Percentiles rank a stretch among this genome's conserved stretches.
These are phyloP conservation scores for Watsonalla cultraria DNA, from an alignment of 2,888 invertebrate species.

Conservation along the genomic window DNA sequence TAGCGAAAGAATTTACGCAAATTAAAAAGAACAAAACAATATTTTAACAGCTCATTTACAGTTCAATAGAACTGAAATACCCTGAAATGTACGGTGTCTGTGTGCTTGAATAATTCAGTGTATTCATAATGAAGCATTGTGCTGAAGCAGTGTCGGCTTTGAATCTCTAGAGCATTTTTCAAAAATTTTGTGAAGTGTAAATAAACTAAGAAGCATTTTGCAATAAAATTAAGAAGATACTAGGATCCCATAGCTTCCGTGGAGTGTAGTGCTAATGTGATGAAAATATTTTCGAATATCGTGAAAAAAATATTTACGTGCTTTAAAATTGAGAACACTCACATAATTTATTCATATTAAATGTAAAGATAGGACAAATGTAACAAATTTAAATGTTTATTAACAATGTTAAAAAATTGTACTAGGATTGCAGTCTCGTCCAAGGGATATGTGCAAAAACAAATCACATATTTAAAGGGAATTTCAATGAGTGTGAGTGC, in stretches of 20 bases:
- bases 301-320: too few species aligned
- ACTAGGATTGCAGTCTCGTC: too few species aligned
- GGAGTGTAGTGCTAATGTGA: constrained; percentile 12
- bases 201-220: constrained; percentile 19
- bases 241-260: constrained; percentile 18
- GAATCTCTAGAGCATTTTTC: neutral
- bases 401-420: too few species aligned
- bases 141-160: neutral
- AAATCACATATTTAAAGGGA: constrained; percentile 4
- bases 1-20: too few species aligned
- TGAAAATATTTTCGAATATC: constrained; percentile 1
- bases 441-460: too few species aligned
- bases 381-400: too few species aligned
- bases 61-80: too few species aligned
- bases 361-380: too few species aligned
- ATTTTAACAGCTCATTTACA: too few species aligned
- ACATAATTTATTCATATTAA: too few species aligned
- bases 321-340: too few species aligned
- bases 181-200: constrained; percentile 7
- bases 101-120: neutral
- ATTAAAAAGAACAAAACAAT: too few species aligned
- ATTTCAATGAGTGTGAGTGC: constrained; percentile 16
- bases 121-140: neutral
- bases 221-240: constrained; percentile 3
- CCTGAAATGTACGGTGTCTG: neutral